A percentile compares a stretch with the other conserved stretches of the same genome.
Conservation (phyloP, 2,113 vertebrate genomes). For the Cyprinus carpio region DNA sequence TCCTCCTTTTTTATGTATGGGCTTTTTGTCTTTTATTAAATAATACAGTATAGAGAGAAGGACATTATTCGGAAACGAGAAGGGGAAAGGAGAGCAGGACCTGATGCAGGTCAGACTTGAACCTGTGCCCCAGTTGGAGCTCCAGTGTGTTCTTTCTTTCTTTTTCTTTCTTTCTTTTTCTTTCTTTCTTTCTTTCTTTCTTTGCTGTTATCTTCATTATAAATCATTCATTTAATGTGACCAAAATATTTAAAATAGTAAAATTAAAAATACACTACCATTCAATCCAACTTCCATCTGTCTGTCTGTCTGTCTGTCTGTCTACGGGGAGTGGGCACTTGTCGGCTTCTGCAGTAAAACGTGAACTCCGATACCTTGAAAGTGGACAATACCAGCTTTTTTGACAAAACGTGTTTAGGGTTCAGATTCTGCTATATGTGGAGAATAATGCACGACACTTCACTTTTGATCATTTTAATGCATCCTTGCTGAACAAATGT, state of each 20-base stretch:
- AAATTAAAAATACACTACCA: not conserved
- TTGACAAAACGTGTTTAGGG: too few species aligned
- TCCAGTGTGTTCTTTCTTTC: not conserved
- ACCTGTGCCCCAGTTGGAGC: not conserved
- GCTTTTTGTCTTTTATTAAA: slow-evolving; percentile 27
- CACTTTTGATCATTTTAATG: not conserved
- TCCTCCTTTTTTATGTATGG: slow-evolving; percentile 34
- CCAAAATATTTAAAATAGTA: not conserved
- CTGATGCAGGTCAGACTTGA: not conserved
- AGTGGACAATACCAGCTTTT: too few species aligned
- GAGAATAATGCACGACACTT: too few species aligned
- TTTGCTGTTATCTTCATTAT: not conserved
- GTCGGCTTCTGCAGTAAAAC: too few species aligned
- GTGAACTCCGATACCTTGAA: too few species aligned
- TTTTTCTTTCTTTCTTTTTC: too few species aligned
- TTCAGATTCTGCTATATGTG: too few species aligned
- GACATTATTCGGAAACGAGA: not conserved
- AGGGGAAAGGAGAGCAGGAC: not conserved
- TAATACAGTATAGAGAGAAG: not conserved
- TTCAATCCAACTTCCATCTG: too few species aligned
- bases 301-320: too few species aligned
- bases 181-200: too few species aligned
- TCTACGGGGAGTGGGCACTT: too few species aligned
- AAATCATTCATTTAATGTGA: not conserved
- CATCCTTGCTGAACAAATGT: not conserved